Conservation (phyloP, 1,140 invertebrate genomes). For the Rhynchophorus ferrugineus region DNA sequence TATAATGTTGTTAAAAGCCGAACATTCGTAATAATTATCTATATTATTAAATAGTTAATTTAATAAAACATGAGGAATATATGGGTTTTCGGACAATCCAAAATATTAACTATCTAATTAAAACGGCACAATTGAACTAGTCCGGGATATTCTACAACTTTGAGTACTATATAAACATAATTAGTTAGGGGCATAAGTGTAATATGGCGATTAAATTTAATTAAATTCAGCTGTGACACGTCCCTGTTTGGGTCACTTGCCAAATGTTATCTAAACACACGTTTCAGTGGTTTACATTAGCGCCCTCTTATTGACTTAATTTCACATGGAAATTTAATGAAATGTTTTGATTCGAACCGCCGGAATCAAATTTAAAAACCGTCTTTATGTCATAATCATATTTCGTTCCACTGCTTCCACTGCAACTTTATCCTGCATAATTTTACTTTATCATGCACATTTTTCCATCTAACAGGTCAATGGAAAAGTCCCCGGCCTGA, state of each 20-base stretch:
- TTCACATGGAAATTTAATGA: neutral
- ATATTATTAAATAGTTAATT: too few relatives aligned
- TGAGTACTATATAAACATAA: slow-evolving; percentile 7
- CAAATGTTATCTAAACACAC: slow-evolving; percentile 24
- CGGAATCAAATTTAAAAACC: too few relatives aligned
- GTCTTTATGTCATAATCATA: too few relatives aligned
- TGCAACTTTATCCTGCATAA: too few relatives aligned
- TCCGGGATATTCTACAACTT: neutral
- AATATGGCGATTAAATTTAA: slow-evolving; percentile 20
- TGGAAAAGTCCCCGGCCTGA: too few relatives aligned
- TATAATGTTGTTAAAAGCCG: too few relatives aligned
- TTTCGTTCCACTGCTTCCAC: too few relatives aligned
- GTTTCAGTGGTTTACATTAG: slow-evolving; percentile 13
- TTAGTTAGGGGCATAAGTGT: slow-evolving; percentile 14
- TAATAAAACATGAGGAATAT: too few relatives aligned
- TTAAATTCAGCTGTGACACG: slow-evolving; percentile 22
- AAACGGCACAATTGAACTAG: neutral
- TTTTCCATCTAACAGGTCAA: too few relatives aligned
- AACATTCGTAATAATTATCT: too few relatives aligned
- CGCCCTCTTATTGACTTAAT: slow-evolving; percentile 20
- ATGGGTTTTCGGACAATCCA: too few relatives aligned
- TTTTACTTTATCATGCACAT: too few relatives aligned
- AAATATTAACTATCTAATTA: neutral
- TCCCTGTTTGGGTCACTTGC: slow-evolving; percentile 20
- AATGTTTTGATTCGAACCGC: neutral